phyloP scores from a whole-genome alignment of 2,888 invertebrate genomes.

The Tinea pellionella region DNA sequence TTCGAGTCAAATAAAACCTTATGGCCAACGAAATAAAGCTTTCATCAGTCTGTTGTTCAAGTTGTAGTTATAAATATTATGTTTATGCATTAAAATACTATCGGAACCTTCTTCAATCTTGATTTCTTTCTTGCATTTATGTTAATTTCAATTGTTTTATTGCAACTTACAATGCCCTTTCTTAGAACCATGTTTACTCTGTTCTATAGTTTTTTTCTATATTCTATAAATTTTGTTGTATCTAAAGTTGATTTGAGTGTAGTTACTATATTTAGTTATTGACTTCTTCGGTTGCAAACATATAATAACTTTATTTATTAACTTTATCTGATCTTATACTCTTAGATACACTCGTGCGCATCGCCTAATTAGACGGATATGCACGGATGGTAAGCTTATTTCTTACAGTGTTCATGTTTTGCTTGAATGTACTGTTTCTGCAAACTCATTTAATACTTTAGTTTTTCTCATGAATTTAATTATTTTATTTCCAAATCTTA shows the following conservation, averaged over 20 bases:
- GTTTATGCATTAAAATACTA: not conserved
- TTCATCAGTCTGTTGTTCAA: too few species aligned
- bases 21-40: too few species aligned
- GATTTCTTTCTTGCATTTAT: not conserved
- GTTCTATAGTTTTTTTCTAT: too few species aligned
- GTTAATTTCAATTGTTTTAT: not conserved
- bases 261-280: not conserved
- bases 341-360: slow-evolving; percentile 13
- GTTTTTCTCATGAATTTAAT: too few species aligned
- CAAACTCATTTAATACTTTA: too few species aligned
- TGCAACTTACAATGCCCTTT: not conserved
- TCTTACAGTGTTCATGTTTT: not conserved
- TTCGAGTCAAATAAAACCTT: too few species aligned
- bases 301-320: not conserved
- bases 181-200: not conserved
- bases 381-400: not conserved
- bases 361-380: slow-evolving; percentile 13
- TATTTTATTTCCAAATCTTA: too few species aligned
- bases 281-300: not conserved
- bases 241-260: too few species aligned
- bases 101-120: not conserved
- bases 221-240: too few species aligned
- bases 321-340: not conserved
- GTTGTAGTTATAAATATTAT: too few species aligned
- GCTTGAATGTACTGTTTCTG: not conserved